Conservation (phyloP, 2,888 invertebrate species). For the Unio pictorum region DNA sequence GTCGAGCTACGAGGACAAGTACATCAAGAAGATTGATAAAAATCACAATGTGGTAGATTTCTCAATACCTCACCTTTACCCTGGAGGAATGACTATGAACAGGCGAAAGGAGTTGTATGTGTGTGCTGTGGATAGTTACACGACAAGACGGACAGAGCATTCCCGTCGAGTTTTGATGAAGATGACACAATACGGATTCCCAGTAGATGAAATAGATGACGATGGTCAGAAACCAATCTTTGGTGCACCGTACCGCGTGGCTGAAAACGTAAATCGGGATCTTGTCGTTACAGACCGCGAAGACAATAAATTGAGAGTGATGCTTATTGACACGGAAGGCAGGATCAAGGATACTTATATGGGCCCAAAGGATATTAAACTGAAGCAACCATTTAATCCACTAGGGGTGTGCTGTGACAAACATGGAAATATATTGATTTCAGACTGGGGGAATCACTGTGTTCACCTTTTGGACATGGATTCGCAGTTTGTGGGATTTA, state of each 20-base stretch:
- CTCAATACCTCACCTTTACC: constrained; percentile 37
- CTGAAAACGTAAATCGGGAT: constrained; percentile 38
- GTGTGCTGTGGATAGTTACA: constrained; percentile 48
- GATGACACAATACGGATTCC: constrained; percentile 40
- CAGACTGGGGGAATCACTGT: constrained; percentile 49
- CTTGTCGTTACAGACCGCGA: constrained; percentile 43
- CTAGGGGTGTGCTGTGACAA: constrained; percentile 42
- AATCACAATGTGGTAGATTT: constrained; percentile 38
- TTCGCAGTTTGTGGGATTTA: constrained; percentile 43
- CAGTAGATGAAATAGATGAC: constrained; percentile 44
- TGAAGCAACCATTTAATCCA: constrained; percentile 45
- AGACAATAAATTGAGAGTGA: constrained; percentile 41
- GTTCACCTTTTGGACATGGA: constrained; percentile 40
- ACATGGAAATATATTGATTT: constrained; percentile 32
- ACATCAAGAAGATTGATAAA: constrained; percentile 43
- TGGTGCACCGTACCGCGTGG: constrained; percentile 42
- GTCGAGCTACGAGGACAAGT: constrained; percentile 48
- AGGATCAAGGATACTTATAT: constrained; percentile 31
- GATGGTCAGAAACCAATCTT: constrained; percentile 38
- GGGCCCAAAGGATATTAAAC: constrained; percentile 33
- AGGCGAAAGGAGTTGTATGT: constrained; percentile 44
- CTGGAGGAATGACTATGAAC: constrained; percentile 44
- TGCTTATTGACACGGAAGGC: constrained; percentile 35
- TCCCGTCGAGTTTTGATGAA: constrained; percentile 38
- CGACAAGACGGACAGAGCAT: constrained; percentile 31